phyloP scores from a whole-genome alignment of 1,140 invertebrate species.

The Diachasma alloeum region DNA sequence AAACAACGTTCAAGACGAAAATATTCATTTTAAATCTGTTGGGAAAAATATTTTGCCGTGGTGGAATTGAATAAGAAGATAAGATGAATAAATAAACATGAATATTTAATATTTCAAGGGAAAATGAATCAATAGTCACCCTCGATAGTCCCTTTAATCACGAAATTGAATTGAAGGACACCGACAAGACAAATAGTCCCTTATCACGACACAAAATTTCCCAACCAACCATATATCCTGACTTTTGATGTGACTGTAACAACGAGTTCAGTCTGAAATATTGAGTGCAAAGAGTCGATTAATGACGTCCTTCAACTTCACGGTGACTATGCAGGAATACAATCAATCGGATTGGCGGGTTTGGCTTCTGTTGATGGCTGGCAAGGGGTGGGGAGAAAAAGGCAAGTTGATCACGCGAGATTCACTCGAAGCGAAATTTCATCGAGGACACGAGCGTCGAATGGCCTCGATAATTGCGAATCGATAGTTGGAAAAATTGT shows the following conservation, averaged over 20 bases:
- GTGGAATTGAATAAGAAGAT: too few relatives aligned
- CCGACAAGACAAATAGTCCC: slow-evolving; percentile 9
- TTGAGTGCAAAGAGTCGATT: slow-evolving; percentile 24
- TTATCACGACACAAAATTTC: slow-evolving; percentile 12
- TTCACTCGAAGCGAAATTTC: slow-evolving; percentile 20
- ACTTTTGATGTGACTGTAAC: neutral
- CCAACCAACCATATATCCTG: neutral
- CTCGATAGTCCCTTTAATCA: neutral
- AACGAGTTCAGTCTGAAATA: slow-evolving; percentile 18
- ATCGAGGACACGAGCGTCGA: slow-evolving; percentile 35
- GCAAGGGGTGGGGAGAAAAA: neutral
- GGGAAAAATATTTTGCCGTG: too few relatives aligned
- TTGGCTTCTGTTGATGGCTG: neutral
- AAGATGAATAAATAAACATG: neutral
- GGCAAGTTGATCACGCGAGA: slow-evolving; percentile 20
- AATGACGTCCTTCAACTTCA: slow-evolving; percentile 30
- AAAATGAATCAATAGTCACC: too few relatives aligned
- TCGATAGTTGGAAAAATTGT: slow-evolving; percentile 36
- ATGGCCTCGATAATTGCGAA: slow-evolving; percentile 51
- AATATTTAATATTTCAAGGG: neutral
- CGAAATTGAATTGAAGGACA: slow-evolving; percentile 14
- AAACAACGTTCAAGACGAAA: too few relatives aligned
- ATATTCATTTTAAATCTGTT: too few relatives aligned
- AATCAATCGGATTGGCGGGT: slow-evolving; percentile 23
- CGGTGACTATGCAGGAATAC: slow-evolving; percentile 6